Evolutionary conservation across 2,113 vertebrate genomes (phyloP).

Genomic region (Platysternon megacephalum): DNA sequence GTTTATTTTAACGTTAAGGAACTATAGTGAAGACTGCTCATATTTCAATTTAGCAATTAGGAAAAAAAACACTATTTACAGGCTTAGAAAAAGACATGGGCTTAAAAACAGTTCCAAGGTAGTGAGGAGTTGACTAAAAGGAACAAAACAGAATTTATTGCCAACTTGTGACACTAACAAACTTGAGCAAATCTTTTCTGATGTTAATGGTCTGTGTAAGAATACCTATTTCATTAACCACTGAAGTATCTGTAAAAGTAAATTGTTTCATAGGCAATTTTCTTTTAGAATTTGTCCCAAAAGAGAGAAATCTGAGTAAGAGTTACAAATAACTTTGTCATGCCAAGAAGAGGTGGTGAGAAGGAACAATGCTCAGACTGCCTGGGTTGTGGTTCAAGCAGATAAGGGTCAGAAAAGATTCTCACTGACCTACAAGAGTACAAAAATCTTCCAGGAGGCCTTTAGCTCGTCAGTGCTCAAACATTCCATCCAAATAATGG

Average conservation of each 20-base stretch:
- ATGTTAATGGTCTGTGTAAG: neutral
- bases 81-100: neutral
- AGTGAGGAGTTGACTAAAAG: neutral
- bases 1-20: neutral
- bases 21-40: neutral
- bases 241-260: neutral
- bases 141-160: neutral
- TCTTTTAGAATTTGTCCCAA: neutral
- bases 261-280: neutral
- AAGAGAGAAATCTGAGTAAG: neutral
- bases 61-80: neutral
- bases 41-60: neutral
- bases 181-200: neutral
- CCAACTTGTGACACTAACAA: neutral
- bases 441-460: neutral
- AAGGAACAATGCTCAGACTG: neutral
- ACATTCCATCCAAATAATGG: neutral
- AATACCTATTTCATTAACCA: neutral
- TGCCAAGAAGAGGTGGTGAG: neutral
- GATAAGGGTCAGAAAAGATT: neutral
- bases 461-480: neutral
- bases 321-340: neutral
- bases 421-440: neutral
- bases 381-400: neutral
- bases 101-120: neutral